Evolutionary conservation across 2,888 invertebrate species (phyloP).

Genomic region (Meganola albula): DNA sequence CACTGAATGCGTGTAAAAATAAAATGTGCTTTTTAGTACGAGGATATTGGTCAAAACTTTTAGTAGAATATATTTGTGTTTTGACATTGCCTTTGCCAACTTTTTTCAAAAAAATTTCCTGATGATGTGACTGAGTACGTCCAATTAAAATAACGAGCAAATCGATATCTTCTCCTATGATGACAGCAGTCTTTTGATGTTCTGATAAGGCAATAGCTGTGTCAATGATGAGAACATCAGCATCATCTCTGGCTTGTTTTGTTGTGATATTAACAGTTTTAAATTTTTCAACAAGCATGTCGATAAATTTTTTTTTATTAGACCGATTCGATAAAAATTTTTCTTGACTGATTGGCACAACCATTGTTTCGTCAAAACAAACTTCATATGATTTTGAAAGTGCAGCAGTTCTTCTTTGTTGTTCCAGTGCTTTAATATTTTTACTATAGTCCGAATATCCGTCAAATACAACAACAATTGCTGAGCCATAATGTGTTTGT

Average conservation of each 20-base stretch:
- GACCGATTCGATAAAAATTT: conserved; percentile 16
- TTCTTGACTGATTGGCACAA: conserved; percentile 23
- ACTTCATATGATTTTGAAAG: conserved; percentile 41
- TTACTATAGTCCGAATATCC: conserved; percentile 37
- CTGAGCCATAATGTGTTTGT: conserved; percentile 29
- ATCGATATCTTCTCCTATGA: conserved; percentile 45
- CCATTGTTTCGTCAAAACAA: conserved; percentile 36
- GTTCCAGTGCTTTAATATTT: conserved; percentile 42
- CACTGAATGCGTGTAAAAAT: conserved; percentile 30
- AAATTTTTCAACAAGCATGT: conserved; percentile 39
- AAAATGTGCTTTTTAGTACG: conserved; percentile 26
- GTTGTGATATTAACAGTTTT: conserved; percentile 38
- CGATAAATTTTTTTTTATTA: conserved; percentile 29
- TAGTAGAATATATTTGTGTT: conserved; percentile 37
- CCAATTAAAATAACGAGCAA: conserved; percentile 42
- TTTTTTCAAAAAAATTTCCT: conserved; percentile 33
- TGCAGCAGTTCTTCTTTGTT: conserved; percentile 41
- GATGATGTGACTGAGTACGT: conserved; percentile 29
- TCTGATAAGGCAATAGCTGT: conserved; percentile 27
- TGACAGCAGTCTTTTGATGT: conserved; percentile 28
- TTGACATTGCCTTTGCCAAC: conserved; percentile 38
- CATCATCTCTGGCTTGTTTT: conserved; percentile 43
- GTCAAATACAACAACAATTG: conserved; percentile 36
- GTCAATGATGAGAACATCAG: conserved; percentile 43
- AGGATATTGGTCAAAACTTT: conserved; percentile 39